Base-by-base conservation (phyloP, 2,113 vertebrate species). In the Daphoenositta chrysoptera region DNA sequence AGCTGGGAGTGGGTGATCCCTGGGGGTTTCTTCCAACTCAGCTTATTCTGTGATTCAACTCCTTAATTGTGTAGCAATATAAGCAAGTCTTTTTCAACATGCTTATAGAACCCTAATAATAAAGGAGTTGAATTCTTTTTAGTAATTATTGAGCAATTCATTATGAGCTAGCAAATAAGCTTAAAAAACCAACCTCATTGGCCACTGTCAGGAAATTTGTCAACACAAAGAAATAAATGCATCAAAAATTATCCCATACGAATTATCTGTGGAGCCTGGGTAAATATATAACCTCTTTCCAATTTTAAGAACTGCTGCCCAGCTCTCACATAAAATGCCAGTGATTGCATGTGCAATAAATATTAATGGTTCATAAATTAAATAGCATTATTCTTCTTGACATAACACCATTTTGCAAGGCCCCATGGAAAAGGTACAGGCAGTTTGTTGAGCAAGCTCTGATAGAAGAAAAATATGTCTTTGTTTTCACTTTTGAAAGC, bases 291-390 rank as follows among this genome's bases (percentile, higher is more conserved):
- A 91, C 47, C 44, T 80, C 56, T 91, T 70, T 28, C 47, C 35
- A 73, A 86, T 81, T 86, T 88, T 73, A 94, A 88, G 94, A 96
- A 53, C 71, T 90, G 64, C 68, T 88, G 83, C 80, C 88, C 85
- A 86, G 68, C 44, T 88, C 73, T 89, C 75, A 54, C 40, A 73
- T 33, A 89, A 96, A 94, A 96, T 70, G 58, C 50, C 66, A 93
- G 75, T 12, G 71, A 94, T 37, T 76, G 51, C 63, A 85, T 83
- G 79, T 83, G 64, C 60, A 94, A 96, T 95, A 92, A 97, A 96
- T 96, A 96, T 94, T 95, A 94, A 94, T 83, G 70, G 58, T 53
- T 94, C 90, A 93, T 88, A 95, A 95, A 96, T 93, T 93, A 91
- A 91, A 86, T 6, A 77, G 82, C 82, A 93, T 93, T 95, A 92